Base-by-base conservation (phyloP, 2,888 invertebrate species). In the Octonoba sinensis region DNA sequence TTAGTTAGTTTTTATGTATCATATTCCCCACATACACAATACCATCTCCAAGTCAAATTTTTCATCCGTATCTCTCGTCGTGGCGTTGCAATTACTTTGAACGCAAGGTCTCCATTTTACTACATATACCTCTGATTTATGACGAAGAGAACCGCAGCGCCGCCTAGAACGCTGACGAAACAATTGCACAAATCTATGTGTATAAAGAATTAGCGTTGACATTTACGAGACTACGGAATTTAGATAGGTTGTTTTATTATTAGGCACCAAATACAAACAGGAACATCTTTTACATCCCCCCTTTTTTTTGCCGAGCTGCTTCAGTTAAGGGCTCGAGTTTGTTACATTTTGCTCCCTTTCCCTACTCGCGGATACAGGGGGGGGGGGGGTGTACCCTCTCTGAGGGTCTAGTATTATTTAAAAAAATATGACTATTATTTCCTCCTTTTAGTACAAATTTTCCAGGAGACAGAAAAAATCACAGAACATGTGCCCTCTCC, bases 1-100 rank as follows among this genome's bases (percentile, higher is more conserved):
- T 69, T 36, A 56, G 64, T 70, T 70, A 70, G 76, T 64, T 78
- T 78, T 78, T 71, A 72, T 78, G 71, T 78, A 78, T 79, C 79
- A 62, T 54, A 76, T 72, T 64, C 24, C 59, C 76, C 20, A 22
- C 54, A 62, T 51, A 36, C 54, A 77, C 76, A 79, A 79, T 73
- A 73, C 46, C 65, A 79, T 79, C 79, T 59, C 60, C 66, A 79
- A 78, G 59, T 79, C 79, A 73, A 73, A 79, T 73, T 72, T 20
- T 66, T 51, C 24, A 16, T 24, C 27, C 49, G 12, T 71, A 66
- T 72, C 72, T 66, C 51, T 44, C 56, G 13, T 24, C 59, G 47
- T 56, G 57, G 46, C 54, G 54, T 24, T 51, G 54, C 77, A 47
- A 70, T 77, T 77, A 77, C 77, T 44, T 8, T 49, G 12, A 67